Evolutionary conservation across 2,888 invertebrate species (phyloP), one percentile per base, ranked within the genome.

Genomic region (Chelonus formosanus): DNA sequence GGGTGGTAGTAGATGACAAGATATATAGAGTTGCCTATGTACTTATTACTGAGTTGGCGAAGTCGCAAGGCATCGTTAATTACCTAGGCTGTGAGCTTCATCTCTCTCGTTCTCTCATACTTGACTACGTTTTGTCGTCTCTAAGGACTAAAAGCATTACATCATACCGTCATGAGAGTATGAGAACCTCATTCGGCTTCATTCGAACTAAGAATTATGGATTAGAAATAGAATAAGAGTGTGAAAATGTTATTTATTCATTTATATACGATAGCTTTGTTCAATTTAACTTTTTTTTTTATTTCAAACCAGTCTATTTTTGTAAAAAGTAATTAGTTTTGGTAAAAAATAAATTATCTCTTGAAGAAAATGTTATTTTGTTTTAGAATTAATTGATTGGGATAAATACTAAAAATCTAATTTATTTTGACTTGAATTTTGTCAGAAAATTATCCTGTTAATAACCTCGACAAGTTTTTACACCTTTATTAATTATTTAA

Each of bases 51-150:
- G 69, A 73, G 71, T 73, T 73, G 67, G 71, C 70, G 54, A 73
- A 73, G 70, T 73, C 69, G 71, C 71, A 73, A 73, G 73, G 73
- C 73, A 69, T 73, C 70, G 71, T 71, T 73, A 73, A 73, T 73
- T 73, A 73, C 73, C 73, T 69, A 65, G 48, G 60, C 69, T 70
- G 67, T 61, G 66, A 63, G 65, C 52, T 61, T 64, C 55, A 56
- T 52, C 58, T 56, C 57, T 54, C 67, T 67, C 61, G 35, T 58
- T 58, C 35, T 62, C 59, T 68, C 53, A 53, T 53, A 45, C 53
- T 64, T 34, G 50, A 43, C 8, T 52, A 52, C 45, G 58, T 59
- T 54, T 54, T 48, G 44, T 47, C 50, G 45, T 61, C 50, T 52
- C 61, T 40, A 50, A 40, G 67, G 69, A 69, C 71, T 70, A 45